Base-by-base conservation (phyloP, 2,888 invertebrate species). In the Maniola hyperantus region DNA sequence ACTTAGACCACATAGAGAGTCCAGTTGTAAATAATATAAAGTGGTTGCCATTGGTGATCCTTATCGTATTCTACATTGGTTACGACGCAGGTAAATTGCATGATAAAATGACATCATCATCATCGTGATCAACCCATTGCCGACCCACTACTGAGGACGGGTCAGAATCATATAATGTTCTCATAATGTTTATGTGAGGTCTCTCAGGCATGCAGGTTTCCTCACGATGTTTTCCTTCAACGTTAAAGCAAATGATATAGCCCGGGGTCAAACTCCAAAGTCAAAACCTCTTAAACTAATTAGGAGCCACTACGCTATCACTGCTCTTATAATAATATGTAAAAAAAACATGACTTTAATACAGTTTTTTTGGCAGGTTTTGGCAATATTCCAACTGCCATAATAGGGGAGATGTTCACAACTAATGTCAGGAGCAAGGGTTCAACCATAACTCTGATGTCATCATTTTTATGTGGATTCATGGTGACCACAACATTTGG, bases 81-180 rank as follows among this genome's bases (percentile, higher is more conserved):
- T 84, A 79, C 64, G 79, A 81, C 58, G 62, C 78, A 51, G 84
- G 84, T 83, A 71, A 78, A 80, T 55, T n/a, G 13, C n/a, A 44
- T 1, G 11, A n/a, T n/a, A 42, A 4, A 5, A 5, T 13, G n/a
- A n/a, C 0, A 42, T 42, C 44, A 44, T 44, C 44, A 44, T 44
- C 6, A 44, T n/a, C 44, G n/a, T 2, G 5, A n/a, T 5, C n/a
- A 11, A 44, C 13, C 13, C 11, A 44, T 6, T 0, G n/a, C 44
- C 6, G 0, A 6, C 5, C 13, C n/a, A n/a, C n/a, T n/a, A n/a
- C n/a, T n/a, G n/a, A n/a, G n/a, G n/a, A n/a, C n/a, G n/a, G n/a
- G n/a, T n/a, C n/a, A n/a, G n/a, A n/a, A n/a, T n/a, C n/a, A n/a
- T n/a, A n/a, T n/a, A n/a, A n/a, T n/a, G n/a, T n/a, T n/a, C n/a